These are phyloP conservation scores for Peromyscus polionotus DNA, from an alignment of 2,113 vertebrate species.

Conservation along the genomic window DNA sequence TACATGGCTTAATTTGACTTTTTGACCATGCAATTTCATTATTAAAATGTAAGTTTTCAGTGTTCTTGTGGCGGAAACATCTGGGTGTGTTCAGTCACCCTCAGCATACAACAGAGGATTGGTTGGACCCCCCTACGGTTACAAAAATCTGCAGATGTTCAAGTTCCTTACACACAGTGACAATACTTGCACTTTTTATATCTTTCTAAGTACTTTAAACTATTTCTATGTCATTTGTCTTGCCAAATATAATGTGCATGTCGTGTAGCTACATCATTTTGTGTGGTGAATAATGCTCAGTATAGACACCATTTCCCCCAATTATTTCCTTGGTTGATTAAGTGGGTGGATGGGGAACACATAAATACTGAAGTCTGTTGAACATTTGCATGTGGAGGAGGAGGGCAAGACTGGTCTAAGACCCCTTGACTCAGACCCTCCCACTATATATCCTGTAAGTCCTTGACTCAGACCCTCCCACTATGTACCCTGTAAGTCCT, in stretches of 20 bases:
- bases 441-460: neutral
- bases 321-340: neutral
- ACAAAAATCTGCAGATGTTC: neutral
- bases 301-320: neutral
- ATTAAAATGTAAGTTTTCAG: conserved; percentile 13
- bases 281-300: neutral
- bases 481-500: neutral
- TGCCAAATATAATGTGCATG: neutral
- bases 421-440: neutral
- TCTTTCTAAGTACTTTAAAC: neutral
- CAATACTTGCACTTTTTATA: neutral
- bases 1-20: conserved; percentile 7
- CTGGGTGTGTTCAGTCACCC: neutral
- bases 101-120: neutral
- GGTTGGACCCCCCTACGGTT: neutral
- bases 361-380: neutral
- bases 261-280: neutral
- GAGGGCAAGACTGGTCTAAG: neutral
- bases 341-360: neutral
- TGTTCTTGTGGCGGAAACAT: neutral
- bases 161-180: neutral
- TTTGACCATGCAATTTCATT: conserved; percentile 4
- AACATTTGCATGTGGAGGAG: neutral
- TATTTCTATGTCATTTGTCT: neutral
- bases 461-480: neutral